Percentiles rank a stretch among this genome's conserved stretches.
These are phyloP conservation scores for Cranoglanis bouderius DNA, from an alignment of 2,113 vertebrate genomes.

Conservation along the genomic window DNA sequence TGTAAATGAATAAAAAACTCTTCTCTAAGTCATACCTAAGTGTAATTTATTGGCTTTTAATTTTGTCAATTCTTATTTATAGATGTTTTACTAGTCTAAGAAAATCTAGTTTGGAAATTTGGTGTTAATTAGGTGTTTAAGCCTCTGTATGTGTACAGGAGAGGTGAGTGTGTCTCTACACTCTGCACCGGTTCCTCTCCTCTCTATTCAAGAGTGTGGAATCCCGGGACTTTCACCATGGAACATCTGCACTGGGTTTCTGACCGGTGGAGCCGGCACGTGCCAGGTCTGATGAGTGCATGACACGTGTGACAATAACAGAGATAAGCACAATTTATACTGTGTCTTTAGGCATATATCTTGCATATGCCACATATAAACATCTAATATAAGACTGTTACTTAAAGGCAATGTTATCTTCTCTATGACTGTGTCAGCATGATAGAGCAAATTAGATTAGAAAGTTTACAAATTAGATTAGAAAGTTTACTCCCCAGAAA, in stretches of 20 bases:
- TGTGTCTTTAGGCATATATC: too few relatives aligned
- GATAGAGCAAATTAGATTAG: not conserved
- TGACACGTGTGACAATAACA: not conserved
- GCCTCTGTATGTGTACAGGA: conserved; percentile 45
- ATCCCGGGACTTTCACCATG: conserved; percentile 76
- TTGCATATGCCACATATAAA: too few relatives aligned
- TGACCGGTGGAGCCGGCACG: conserved; percentile 79
- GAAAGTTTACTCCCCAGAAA: not conserved
- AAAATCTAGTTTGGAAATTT: not conserved
- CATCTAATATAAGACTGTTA: too few relatives aligned
- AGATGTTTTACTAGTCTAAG: not conserved
- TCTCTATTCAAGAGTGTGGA: conserved; percentile 79
- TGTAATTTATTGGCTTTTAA: not conserved
- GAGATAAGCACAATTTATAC: not conserved
- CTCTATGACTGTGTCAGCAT: not conserved
- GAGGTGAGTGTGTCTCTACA: conserved; percentile 69
- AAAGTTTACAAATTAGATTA: not conserved
- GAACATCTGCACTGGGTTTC: conserved; percentile 82
- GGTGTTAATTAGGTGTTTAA: not conserved
- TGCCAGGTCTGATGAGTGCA: conserved; percentile 76
- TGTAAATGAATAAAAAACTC: not conserved
- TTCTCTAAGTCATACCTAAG: not conserved
- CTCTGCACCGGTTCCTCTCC: conserved; percentile 77
- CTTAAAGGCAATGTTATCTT: not conserved
- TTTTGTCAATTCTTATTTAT: not conserved